Base-by-base conservation (phyloP, 2,113 vertebrate species). In the Vicugna pacos region DNA sequence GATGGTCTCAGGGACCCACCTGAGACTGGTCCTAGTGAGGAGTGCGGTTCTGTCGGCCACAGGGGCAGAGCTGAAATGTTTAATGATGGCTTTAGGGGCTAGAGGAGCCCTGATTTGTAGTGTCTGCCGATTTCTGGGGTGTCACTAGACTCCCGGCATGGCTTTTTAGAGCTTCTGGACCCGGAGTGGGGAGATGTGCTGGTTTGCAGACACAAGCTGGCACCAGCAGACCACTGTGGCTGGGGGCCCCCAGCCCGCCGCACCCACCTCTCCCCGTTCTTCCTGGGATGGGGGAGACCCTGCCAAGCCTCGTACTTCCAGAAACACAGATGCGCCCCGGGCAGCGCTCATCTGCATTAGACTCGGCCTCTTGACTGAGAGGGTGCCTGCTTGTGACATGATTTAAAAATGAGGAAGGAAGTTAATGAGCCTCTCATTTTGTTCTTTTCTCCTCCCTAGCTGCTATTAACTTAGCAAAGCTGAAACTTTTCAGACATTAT, bases 401-500 rank as follows among this genome's bases (percentile, higher is more conserved):
- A 64, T 35, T 69, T 62, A 79, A 58, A 16, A 28, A 16, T 7
- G 42, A 76, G 67, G 28, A 56, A 75, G 30, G 10, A 16, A 13
- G 58, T 64, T 98, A 89, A 98, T 22, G 46, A 54, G 30, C 62
- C 32, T 96, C 85, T 83, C 75, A 0, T 86, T 70, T 77, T 82
- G 69, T 97, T 91, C 8, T 97, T 97, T 58, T 97, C 97, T 95
- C 98, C 88, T 97, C 97, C 15, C 72, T 92, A 99, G 99, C 99
- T 96, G 99, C 99, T 22, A 99, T 99, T 95, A 99, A 99, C 98
- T 98, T 99, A 96, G 99, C 99, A 83, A 99, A 99, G 93, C 98
- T 99, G 98, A 99, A 99, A 97, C 99, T 99, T 58, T 99, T 99
- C 98, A 98, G 99, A 96, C 99, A 99, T 97, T 99, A 99, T 97